A percentile compares a stretch with the other conserved stretches of the same genome.
These are phyloP conservation scores for Lasioglossum leucozonium DNA, from an alignment of 2,888 invertebrate species.

Conservation along the genomic window DNA sequence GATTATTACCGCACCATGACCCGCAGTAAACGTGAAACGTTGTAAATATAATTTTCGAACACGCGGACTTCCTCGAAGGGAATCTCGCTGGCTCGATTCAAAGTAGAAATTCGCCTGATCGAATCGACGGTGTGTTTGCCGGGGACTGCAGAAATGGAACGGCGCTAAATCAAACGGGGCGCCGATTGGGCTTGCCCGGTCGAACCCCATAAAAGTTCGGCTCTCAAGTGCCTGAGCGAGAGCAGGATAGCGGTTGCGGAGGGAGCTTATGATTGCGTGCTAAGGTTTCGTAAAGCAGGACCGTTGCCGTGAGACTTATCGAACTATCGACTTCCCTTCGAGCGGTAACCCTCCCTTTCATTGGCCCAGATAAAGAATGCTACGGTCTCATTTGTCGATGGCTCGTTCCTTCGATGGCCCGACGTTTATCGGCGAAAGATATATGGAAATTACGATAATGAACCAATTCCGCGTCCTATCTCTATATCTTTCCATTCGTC, in stretches of 20 bases:
- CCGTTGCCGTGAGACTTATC: conserved; percentile 72
- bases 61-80: background rate
- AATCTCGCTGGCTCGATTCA: background rate
- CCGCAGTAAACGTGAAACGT: background rate
- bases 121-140: conserved; percentile 30
- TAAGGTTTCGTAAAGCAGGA: conserved; percentile 72
- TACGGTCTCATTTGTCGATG: conserved; percentile 61
- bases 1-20: background rate
- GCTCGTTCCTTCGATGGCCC: conserved; percentile 47
- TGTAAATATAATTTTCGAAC: background rate
- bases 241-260: background rate
- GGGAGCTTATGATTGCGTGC: conserved; percentile 74
- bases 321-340: conserved; percentile 76
- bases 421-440: conserved; percentile 62
- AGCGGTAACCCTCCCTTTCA: conserved; percentile 66
- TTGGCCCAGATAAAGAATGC: conserved; percentile 69
- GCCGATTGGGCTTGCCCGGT: conserved; percentile 48
- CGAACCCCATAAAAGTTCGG: conserved; percentile 70
- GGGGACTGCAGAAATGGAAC: conserved; percentile 55
- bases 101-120: conserved; percentile 45
- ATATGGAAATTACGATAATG: conserved; percentile 68
- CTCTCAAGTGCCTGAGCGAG: conserved; percentile 35
- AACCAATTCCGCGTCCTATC: conserved; percentile 46
- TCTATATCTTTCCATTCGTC: background rate
- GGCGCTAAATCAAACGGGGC: conserved; percentile 57